A percentile compares a stretch with the other conserved stretches of the same genome.
Conservation (phyloP, 2,113 vertebrate species). For the Crotalus tigris region DNA sequence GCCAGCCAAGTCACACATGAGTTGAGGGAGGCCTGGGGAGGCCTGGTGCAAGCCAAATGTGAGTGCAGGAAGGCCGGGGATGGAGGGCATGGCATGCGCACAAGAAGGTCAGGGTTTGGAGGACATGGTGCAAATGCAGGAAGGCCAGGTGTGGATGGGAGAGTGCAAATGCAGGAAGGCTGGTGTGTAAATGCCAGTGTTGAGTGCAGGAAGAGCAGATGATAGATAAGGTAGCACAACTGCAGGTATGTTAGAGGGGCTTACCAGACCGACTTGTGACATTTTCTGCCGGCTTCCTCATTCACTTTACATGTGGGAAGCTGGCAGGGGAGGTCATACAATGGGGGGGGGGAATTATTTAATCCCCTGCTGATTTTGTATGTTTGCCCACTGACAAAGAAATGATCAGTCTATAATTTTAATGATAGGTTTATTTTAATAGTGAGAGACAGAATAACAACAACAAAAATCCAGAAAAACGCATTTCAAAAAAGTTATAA, state of each 20-base stretch:
- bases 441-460: too few species aligned
- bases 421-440: too few species aligned
- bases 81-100: not conserved
- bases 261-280: not conserved
- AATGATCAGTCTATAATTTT: too few species aligned
- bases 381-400: too few species aligned
- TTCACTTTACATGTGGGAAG: not conserved
- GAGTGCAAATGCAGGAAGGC: not conserved
- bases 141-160: not conserved
- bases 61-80: not conserved
- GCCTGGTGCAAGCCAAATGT: not conserved
- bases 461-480: too few species aligned
- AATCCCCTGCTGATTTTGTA: too few species aligned
- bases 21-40: not conserved
- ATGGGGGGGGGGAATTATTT: too few species aligned
- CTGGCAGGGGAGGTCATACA: not conserved
- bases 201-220: not conserved
- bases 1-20: not conserved
- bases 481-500: too few species aligned
- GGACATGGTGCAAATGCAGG: not conserved
- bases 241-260: not conserved
- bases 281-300: not conserved
- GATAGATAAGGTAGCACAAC: not conserved
- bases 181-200: not conserved
- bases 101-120: not conserved